Evolutionary conservation across 2,888 invertebrate genomes (phyloP).

Genomic region (Hololepta plana): DNA sequence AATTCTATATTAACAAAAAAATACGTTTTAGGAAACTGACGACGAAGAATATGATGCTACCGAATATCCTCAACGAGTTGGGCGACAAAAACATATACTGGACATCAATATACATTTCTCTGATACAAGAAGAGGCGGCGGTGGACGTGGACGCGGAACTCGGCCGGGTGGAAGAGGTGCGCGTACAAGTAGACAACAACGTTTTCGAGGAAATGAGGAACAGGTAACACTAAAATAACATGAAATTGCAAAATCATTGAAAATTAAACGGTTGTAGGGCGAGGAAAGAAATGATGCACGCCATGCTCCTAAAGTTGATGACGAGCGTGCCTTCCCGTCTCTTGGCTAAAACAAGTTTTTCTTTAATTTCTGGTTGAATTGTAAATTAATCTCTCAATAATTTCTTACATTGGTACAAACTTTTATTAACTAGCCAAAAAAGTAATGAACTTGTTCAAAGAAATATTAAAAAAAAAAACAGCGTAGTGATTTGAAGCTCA

Average conservation of each 20-base stretch:
- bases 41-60: constrained; percentile 49
- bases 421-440: constrained; percentile 18
- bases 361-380: constrained; percentile 10
- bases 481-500: constrained; percentile 13
- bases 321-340: constrained; percentile 90
- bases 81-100: constrained; percentile 67
- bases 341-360: constrained; percentile 44
- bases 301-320: constrained; percentile 74
- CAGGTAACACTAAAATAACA: neutral
- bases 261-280: constrained; percentile 5
- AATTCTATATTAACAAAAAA: neutral
- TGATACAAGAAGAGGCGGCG: constrained; percentile 57
- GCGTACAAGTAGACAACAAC: constrained; percentile 11
- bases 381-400: constrained; percentile 16
- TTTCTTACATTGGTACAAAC: constrained; percentile 23
- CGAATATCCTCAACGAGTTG: constrained; percentile 72
- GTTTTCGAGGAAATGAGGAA: constrained; percentile 9
- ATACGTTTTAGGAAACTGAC: constrained; percentile 20
- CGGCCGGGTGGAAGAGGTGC: constrained; percentile 27
- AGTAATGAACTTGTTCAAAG: constrained; percentile 9
- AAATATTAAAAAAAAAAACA: constrained; percentile 8
- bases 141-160: constrained; percentile 38
- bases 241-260: too few relatives aligned
- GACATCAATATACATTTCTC: constrained; percentile 81
- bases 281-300: constrained; percentile 11